These are phyloP conservation scores for Sterna hirundo DNA, from an alignment of 2,113 vertebrate genomes.

Conservation along the genomic window DNA sequence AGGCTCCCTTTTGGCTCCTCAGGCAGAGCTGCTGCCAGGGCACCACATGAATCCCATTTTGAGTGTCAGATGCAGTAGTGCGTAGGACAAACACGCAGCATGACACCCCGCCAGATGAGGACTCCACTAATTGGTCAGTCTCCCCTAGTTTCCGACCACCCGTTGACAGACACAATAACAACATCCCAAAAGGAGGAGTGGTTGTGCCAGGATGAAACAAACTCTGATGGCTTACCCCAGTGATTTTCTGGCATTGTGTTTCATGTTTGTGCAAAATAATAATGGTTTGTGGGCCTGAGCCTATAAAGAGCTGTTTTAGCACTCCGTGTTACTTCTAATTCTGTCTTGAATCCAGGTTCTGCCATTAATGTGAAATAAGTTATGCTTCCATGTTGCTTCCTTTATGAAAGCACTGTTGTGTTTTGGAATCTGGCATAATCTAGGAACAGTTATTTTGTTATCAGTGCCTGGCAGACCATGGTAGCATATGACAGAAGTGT, in stretches of 20 bases:
- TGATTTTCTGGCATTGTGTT: background rate
- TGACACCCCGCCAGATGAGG: background rate
- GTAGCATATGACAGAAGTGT: background rate
- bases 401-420: background rate
- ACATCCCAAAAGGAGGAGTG: background rate
- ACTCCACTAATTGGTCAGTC: background rate
- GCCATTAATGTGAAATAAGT: background rate
- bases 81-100: background rate
- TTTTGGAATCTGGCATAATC: background rate
- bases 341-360: background rate
- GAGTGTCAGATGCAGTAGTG: background rate
- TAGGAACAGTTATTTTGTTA: background rate
- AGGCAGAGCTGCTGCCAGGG: conserved; percentile 22
- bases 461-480: background rate
- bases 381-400: background rate
- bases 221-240: background rate
- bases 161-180: background rate
- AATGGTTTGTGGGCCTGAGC: background rate
- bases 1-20: conserved; percentile 13
- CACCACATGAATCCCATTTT: background rate
- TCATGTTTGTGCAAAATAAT: background rate
- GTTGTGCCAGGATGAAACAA: background rate
- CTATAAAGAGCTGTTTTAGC: background rate
- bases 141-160: background rate
- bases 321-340: background rate